Base-by-base conservation (phyloP, 2,888 invertebrate genomes). In the Hydropsyche betteni region DNA sequence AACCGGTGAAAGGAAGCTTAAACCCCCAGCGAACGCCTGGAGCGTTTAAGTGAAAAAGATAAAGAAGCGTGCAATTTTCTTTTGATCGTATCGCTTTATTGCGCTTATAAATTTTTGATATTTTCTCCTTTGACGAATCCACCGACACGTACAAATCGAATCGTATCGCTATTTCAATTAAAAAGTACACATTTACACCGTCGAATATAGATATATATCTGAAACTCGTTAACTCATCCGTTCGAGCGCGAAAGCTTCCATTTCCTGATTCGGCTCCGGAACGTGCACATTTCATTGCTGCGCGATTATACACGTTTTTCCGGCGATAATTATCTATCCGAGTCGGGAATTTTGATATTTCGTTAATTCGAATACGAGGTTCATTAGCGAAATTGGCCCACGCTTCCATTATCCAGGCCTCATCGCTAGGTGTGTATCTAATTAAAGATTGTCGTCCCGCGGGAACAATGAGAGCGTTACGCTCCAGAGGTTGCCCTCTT, bases 391-490 rank as follows among this genome's bases (percentile, higher is more conserved):
- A 51, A 53, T 51, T 70, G 36, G 50, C 53, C 36, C 12, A 10
- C 12, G 10, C 64, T 24, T 36, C n/a, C 36, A 36, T 64, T 64
- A 64, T 64, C 61, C 61, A 16, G 33, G 24, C 61, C 34, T 64
- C 64, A 36, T 64, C 64, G 34, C 34, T 36, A 36, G 64, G 64
- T 64, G 36, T 70, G 53, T 53, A 70, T 70, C 52, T 70, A 53
- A 53, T 70, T 53, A 53, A 53, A 53, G 70, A 70, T 70, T 70
- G 70, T 70, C 70, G 14, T 70, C 70, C 70, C 70, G 33, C 53
- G 70, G 53, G 70, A 70, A 53, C 70, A 51, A 70, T 69, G 69
- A 51, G 51, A 16, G 38, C 51, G 50, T 69, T 69, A 16, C 70
- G 70, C 70, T 70, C 70, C 70, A 33, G 36, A 53, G 70, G 33